A percentile compares a stretch with the other conserved stretches of the same genome.
phyloP scores from a whole-genome alignment of 2,888 invertebrate species.

The Agrotis segetum region DNA sequence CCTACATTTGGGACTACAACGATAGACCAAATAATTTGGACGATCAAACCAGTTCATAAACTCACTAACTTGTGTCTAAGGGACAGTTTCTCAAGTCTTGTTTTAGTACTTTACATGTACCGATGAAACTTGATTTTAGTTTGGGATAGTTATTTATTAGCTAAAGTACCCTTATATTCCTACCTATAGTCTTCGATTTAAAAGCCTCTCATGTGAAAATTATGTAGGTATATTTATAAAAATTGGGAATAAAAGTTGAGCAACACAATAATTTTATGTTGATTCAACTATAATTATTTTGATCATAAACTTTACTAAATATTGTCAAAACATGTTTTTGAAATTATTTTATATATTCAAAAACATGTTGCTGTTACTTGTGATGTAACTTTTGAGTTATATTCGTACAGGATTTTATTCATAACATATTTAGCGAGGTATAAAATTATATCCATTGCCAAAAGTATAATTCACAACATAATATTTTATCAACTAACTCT shows the following conservation, averaged over 20 bases:
- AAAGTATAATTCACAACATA: constrained; percentile 7
- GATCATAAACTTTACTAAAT: background rate
- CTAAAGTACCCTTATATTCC: background rate
- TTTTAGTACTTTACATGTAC: constrained; percentile 42
- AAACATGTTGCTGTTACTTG: background rate
- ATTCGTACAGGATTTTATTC: background rate
- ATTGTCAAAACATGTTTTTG: background rate
- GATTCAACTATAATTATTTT: background rate
- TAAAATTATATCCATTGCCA: constrained; percentile 19
- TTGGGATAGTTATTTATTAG: constrained; percentile 9
- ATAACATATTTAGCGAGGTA: background rate
- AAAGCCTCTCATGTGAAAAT: background rate
- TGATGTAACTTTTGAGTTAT: background rate
- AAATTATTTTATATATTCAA: background rate
- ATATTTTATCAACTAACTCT: constrained; percentile 24
- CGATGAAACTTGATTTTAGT: constrained; percentile 30
- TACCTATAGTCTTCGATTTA: constrained; percentile 4
- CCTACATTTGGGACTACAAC: constrained; percentile 27
- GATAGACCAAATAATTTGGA: constrained; percentile 39
- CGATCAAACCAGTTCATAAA: constrained; percentile 45
- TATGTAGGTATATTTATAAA: too few relatives aligned
- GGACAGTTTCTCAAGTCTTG: constrained; percentile 29
- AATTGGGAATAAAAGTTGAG: background rate
- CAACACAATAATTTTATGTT: background rate
- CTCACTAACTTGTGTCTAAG: constrained; percentile 21